Conservation (phyloP, 2,113 vertebrate species). For the Sinocyclocheilus grahami region DNA sequence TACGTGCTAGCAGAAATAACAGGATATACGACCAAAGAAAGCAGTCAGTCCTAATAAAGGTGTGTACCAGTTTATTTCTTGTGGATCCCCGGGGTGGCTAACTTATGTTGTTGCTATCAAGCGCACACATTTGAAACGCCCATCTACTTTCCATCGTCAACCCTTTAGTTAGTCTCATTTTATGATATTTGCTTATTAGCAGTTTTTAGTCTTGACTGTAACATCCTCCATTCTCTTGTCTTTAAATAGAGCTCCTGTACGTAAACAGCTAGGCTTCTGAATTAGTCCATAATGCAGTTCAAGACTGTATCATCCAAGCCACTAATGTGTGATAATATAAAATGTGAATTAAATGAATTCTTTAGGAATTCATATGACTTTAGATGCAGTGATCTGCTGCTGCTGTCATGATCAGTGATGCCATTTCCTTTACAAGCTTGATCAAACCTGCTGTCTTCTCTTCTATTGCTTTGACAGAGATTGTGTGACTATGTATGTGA, state of each 20-base stretch:
- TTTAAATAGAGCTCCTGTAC: neutral
- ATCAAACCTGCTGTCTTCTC: neutral
- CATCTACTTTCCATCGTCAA: neutral
- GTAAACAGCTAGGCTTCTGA: neutral
- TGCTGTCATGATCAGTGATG: neutral
- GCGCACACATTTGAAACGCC: constrained; percentile 20
- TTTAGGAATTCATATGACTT: neutral
- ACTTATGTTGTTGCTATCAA: neutral
- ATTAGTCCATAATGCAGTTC: neutral
- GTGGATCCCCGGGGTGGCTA: neutral
- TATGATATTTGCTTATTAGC: neutral
- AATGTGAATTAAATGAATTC: neutral
- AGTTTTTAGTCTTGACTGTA: neutral
- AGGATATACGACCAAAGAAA: neutral
- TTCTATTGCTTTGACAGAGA: constrained; percentile 73
- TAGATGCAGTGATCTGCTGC: neutral
- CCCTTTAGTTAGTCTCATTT: neutral
- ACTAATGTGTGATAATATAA: neutral
- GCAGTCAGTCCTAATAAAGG: neutral
- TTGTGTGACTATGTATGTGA: constrained; percentile 96
- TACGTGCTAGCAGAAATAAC: neutral
- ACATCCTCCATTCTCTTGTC: neutral
- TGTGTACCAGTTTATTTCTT: neutral
- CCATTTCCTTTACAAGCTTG: neutral
- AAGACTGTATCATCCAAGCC: neutral